phyloP scores from a whole-genome alignment of 2,888 invertebrate species.

The Ophion slaviceki region DNA sequence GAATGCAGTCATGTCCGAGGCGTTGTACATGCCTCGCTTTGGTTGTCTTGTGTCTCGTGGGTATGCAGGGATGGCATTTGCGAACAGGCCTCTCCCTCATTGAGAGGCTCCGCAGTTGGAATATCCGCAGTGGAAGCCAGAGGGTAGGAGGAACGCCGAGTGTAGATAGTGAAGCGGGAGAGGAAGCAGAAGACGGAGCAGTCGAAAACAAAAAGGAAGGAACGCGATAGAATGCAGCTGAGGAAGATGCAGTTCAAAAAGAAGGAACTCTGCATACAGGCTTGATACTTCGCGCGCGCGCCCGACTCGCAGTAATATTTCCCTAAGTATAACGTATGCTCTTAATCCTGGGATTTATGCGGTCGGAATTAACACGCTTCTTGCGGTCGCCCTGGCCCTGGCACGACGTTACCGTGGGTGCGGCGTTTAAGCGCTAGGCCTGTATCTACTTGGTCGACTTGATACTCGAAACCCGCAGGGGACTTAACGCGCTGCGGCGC shows the following conservation, averaged over 20 bases:
- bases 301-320: constrained; percentile 69
- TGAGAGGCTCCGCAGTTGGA: constrained; percentile 8
- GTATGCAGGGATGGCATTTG: background rate
- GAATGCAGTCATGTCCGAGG: background rate
- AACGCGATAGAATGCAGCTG: constrained; percentile 29
- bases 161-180: background rate
- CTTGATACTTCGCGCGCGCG: background rate
- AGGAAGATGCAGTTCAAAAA: constrained; percentile 16
- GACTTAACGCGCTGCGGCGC: constrained; percentile 40
- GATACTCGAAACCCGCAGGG: constrained; percentile 48
- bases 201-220: constrained; percentile 42
- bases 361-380: constrained; percentile 79
- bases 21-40: constrained; percentile 9
- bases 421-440: constrained; percentile 58
- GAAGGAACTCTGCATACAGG: background rate
- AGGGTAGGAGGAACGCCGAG: background rate
- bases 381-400: constrained; percentile 56
- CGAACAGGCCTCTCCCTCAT: too few species aligned
- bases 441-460: constrained; percentile 55
- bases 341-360: constrained; percentile 81
- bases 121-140: background rate
- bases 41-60: constrained; percentile 12
- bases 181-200: constrained; percentile 33
- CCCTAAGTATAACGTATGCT: constrained; percentile 81
- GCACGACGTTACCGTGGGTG: constrained; percentile 67